A percentile compares a stretch with the other conserved stretches of the same genome.
phyloP scores from a whole-genome alignment of 92 coral and sea anemone genomes.

The Epizoanthus rinbou region DNA sequence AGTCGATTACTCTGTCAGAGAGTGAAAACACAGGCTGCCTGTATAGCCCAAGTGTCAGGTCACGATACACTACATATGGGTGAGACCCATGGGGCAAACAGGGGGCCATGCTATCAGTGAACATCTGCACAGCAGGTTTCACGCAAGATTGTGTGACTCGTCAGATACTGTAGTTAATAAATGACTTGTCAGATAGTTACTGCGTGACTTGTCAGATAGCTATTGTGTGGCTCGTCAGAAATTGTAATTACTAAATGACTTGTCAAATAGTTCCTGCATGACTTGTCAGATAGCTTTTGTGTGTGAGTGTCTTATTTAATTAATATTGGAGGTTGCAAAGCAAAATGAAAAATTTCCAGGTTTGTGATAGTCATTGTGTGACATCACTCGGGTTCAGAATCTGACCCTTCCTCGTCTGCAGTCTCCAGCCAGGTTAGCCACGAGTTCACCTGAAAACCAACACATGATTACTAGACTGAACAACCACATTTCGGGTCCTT shows the following conservation, averaged over 20 bases:
- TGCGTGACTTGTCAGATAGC: neutral
- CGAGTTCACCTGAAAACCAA: slow-evolving; percentile 81
- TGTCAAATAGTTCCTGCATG: neutral
- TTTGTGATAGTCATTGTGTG: slow-evolving; percentile 23
- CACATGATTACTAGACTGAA: neutral
- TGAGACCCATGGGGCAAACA: no score
- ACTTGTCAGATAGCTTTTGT: neutral
- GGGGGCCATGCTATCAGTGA: neutral
- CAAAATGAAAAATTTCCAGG: slow-evolving; percentile 25
- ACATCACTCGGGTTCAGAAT: slow-evolving; percentile 92
- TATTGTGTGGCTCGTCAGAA: neutral
- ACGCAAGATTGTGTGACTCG: neutral
- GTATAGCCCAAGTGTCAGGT: no score
- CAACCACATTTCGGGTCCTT: no score
- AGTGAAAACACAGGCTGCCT: no score
- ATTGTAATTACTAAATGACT: neutral
- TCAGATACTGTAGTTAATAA: neutral
- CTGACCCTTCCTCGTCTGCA: slow-evolving; percentile 98
- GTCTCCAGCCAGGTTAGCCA: slow-evolving; percentile 99
- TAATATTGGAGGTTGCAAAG: neutral
- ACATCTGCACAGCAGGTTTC: slow-evolving; percentile 18
- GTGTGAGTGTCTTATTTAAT: neutral
- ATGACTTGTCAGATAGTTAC: neutral
- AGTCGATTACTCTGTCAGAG: no score
- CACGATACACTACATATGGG: no score